Evolutionary conservation across 37 sponge, comb jelly and placozoan species (phyloP), one percentile per base, ranked within the genome.

Genomic region (Geodia barretti): DNA sequence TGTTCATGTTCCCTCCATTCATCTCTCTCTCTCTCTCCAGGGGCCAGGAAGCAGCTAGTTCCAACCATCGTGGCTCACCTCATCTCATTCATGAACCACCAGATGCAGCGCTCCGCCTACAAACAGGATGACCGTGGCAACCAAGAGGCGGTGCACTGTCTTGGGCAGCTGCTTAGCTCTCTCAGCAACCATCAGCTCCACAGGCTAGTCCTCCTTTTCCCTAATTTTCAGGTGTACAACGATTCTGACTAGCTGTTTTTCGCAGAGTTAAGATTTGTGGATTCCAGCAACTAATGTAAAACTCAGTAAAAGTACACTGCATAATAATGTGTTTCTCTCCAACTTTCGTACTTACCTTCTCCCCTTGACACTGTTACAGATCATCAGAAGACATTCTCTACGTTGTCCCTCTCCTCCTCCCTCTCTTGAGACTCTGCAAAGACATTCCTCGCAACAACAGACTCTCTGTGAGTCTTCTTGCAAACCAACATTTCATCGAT

Each of bases 21-120:
- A 34, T 31, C 67, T 58, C 43, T 26, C 64, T 66, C 39, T 31
- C 64, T 60, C 11, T 65, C 7, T 47, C 11, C 62, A 78, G 84
- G 39, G 24, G 36, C 85, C 39, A 60, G 78, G 14, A 32, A 20
- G 3, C 5, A 3, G 60, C 85, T 90, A 11, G 20, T 90, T 0
- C 86, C 86, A 21, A 77, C 73, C 4, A 31, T 81, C 24, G 83
- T 90, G 9, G 54, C 59, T 40, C 83, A 82, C 58, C 34, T 85
- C 54, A 34, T 74, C 21, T 39, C 72, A 23, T 58, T 75, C 42
- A 30, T 87, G 70, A 70, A 80, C 39, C n/a, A 67, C 62, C 64
- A 14, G 33, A 75, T 87, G 76, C 81, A 70, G 4, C 4, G n/a
- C 21, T 37, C 60, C 19, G 59, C 41, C 62, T 86, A 64, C 54